These are phyloP conservation scores for Drosophila affinis DNA, from an alignment of 2,888 invertebrate species.

Conservation along the genomic window DNA sequence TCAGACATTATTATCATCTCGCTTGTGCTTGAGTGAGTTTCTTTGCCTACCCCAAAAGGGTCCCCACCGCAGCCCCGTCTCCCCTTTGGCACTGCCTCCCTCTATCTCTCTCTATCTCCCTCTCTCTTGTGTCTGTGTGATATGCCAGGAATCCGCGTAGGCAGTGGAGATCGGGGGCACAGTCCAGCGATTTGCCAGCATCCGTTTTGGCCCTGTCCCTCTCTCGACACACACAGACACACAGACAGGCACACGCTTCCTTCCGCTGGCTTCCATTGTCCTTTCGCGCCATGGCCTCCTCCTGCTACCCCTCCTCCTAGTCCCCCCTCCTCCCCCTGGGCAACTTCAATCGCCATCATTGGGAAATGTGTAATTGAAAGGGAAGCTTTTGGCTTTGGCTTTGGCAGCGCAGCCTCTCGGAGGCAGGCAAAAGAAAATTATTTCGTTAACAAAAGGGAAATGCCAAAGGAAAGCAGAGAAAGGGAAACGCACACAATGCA, in stretches of 20 bases:
- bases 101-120: conserved; percentile 47
- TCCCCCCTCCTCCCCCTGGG: background rate
- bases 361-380: conserved; percentile 81
- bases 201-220: conserved; percentile 44
- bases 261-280: conserved; percentile 73
- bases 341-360: conserved; percentile 51
- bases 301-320: conserved; percentile 4
- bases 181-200: conserved; percentile 61
- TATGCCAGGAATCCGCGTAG: conserved; percentile 57
- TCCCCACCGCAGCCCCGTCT: background rate
- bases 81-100: conserved; percentile 7
- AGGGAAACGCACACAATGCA: conserved; percentile 51
- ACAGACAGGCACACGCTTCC: conserved; percentile 44
- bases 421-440: conserved; percentile 73
- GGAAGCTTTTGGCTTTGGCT: conserved; percentile 79
- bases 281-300: conserved; percentile 57
- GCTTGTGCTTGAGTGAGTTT: conserved; percentile 83
- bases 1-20: conserved; percentile 82
- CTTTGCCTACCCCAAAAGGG: conserved; percentile 58
- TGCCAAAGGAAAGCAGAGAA: conserved; percentile 14
- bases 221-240: conserved; percentile 3
- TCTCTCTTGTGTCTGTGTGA: conserved; percentile 50
- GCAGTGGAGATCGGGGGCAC: conserved; percentile 51
- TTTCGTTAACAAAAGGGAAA: conserved; percentile 80
- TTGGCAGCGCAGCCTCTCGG: conserved; percentile 28